Percentiles rank a stretch among this genome's conserved stretches.
Conservation (phyloP, 1,140 invertebrate species). For the Pseudomyrmex sp. region DNA sequence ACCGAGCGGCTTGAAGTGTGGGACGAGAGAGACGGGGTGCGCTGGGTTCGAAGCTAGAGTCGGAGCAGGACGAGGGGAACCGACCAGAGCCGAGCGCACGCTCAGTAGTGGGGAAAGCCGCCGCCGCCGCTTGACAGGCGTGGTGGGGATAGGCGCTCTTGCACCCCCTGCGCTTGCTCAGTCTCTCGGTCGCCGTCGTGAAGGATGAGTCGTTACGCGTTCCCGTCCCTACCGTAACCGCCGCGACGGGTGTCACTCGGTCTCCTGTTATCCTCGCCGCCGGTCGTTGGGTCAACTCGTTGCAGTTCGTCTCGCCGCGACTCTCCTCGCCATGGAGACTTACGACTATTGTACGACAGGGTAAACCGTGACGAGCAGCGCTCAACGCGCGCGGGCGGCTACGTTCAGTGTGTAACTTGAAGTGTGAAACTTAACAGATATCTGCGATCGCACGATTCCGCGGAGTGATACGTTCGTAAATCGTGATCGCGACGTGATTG, state of each 20-base stretch:
- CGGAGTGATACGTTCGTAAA: not conserved
- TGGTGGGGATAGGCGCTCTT: conserved; percentile 80
- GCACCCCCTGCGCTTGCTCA: conserved; percentile 78
- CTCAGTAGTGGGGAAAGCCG: conserved; percentile 21
- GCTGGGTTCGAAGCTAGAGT: conserved; percentile 38
- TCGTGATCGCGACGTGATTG: not conserved
- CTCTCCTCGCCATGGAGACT: conserved; percentile 52
- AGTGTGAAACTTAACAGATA: conserved; percentile 21
- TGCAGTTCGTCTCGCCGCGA: conserved; percentile 5
- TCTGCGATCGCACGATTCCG: conserved; percentile 24
- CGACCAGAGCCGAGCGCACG: conserved; percentile 57
- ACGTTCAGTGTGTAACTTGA: conserved; percentile 24
- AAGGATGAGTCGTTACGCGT: conserved; percentile 38
- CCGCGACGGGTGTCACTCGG: conserved; percentile 40
- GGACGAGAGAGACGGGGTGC: conserved; percentile 30
- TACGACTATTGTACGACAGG: conserved; percentile 35
- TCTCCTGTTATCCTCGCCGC: conserved; percentile 6
- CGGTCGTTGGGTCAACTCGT: not conserved
- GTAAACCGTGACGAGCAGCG: conserved; percentile 42
- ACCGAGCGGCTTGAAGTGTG: conserved; percentile 19
- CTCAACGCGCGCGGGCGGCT: conserved; percentile 29
- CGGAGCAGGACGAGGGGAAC: conserved; percentile 46
- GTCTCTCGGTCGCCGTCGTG: conserved; percentile 78
- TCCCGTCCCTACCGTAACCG: conserved; percentile 17
- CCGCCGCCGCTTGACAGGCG: conserved; percentile 17